Base-by-base conservation (phyloP, 2,888 invertebrate species). In the Trissolcus japonicus region DNA sequence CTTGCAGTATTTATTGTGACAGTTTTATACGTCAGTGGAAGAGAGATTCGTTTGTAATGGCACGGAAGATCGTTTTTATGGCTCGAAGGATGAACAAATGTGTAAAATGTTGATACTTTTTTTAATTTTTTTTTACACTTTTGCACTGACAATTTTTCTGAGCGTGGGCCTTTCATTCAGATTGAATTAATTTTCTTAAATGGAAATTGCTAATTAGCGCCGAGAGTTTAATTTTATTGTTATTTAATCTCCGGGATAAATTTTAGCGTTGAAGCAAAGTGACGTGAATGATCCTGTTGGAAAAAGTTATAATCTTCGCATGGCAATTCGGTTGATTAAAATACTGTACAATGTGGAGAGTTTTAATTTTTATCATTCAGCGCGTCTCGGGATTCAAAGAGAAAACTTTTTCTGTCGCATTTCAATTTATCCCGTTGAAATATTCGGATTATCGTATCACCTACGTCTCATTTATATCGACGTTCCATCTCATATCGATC, bases 401-500 rank as follows among this genome's bases (percentile, higher is more conserved):
- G 35, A 11, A 35, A 35, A 11, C 9, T 6, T 7, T 35, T 35
- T 2, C 25, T 4, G 11, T 35, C 9, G 35, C 35, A 9, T 81
- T 69, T 79, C 60, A 61, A 65, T 25, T 67, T 7, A 9, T 9
- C 9, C 1, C 7, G 35, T 35, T 35, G 35, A 6, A 35, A 9
- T 11, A 46, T n/a, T 46, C 7, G 4, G 4, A 46, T 46, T 41
- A n/a, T n/a, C 13, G 17, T 46, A 6, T 53, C 6, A 14, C 35
- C 35, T 51, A 16, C 56, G 48, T 43, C 35, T 67, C 29, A 68
- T 65, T 68, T 73, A 25, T 69, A 65, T 67, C 16, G 16, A 46
- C 46, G 16, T 14, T 25, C 35, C 35, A 35, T 25, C 7, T 72
- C 40, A 17, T 56, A 25, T 56, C 9, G 25, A 14, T 17, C 25